phyloP scores from a whole-genome alignment of 2,888 invertebrate genomes.

The Acronicta leporina region DNA sequence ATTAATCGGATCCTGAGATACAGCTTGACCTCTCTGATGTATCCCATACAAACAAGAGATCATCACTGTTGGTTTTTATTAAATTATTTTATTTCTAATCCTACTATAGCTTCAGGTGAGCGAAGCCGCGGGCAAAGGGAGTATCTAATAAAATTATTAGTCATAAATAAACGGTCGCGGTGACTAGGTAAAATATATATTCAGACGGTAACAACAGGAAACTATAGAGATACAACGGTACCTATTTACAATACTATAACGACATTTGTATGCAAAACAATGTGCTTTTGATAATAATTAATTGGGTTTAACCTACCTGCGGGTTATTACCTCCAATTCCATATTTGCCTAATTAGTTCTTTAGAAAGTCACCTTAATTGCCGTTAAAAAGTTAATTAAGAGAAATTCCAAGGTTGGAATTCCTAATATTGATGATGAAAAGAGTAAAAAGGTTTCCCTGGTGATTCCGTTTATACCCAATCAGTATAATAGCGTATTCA shows the following conservation, averaged over 20 bases:
- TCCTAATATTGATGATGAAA: background rate
- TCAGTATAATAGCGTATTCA: no score
- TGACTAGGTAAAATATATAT: constrained; percentile 26
- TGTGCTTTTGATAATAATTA: constrained; percentile 33
- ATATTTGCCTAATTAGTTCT: constrained; percentile 9
- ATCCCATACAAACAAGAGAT: no score
- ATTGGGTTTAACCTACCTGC: constrained; percentile 2
- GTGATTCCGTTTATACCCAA: no score
- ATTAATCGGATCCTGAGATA: no score
- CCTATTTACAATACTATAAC: constrained; percentile 36
- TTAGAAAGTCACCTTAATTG: constrained; percentile 13
- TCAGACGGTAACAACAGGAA: constrained; percentile 48
- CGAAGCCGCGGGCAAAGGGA: no score
- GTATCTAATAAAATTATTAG: background rate
- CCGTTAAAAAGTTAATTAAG: background rate
- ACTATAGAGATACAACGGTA: constrained; percentile 42
- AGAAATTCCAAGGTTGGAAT: background rate
- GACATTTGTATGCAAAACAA: constrained; percentile 46
- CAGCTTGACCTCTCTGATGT: no score
- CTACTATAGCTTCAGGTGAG: no score
- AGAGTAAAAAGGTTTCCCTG: no score
- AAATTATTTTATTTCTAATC: no score
- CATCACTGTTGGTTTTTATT: no score
- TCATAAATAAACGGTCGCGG: constrained; percentile 6
- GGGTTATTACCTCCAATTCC: constrained; percentile 20